Conservation (phyloP, 2,113 vertebrate genomes). For the Parotia lawesii region DNA sequence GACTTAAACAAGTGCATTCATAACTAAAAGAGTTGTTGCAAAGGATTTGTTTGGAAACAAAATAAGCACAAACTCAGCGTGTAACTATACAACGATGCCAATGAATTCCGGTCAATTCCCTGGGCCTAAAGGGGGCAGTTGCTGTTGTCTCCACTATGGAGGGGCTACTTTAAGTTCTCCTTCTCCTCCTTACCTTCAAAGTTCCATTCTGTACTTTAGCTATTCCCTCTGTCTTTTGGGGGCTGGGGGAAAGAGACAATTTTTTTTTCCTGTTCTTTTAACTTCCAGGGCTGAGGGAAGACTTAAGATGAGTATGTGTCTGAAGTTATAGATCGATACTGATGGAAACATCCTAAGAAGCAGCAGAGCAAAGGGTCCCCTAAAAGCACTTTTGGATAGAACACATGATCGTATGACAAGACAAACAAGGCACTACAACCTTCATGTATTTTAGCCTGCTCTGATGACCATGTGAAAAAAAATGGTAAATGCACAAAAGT, state of each 20-base stretch:
- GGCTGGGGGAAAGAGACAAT: rapidly evolving
- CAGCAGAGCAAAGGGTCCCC: neutral
- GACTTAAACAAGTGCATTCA: neutral
- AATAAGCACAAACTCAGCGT: neutral
- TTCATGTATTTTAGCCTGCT: neutral
- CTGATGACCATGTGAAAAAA: neutral
- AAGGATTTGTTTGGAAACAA: neutral
- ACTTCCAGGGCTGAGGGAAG: neutral
- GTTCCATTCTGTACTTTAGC: neutral
- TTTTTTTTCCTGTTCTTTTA: neutral
- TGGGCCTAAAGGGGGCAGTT: neutral
- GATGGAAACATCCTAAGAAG: neutral
- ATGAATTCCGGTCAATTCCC: neutral
- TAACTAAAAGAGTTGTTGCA: neutral
- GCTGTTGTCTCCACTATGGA: neutral
- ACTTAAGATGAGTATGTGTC: neutral
- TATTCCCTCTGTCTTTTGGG: neutral
- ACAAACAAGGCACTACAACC: neutral
- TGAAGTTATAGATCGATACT: neutral
- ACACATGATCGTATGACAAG: neutral
- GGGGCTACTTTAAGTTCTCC: neutral
- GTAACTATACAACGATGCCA: neutral
- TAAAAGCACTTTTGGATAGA: neutral
- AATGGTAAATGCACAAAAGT: neutral
- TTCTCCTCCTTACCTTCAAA: neutral